Evolutionary conservation across 2,113 vertebrate genomes (phyloP).

Genomic region (Pollachius pollachius): DNA sequence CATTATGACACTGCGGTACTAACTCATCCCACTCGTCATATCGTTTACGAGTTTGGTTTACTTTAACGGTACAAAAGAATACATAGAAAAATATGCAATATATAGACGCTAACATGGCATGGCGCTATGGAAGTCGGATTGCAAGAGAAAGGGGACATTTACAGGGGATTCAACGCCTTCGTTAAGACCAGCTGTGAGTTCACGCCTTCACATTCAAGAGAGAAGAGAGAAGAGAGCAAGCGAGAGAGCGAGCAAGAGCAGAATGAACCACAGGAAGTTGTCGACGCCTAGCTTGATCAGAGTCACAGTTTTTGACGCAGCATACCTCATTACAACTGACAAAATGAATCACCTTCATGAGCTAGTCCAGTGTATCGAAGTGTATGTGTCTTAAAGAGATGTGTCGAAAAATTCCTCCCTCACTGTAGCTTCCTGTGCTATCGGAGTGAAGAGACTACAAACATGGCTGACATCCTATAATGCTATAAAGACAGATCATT

Average conservation of each 20-base stretch:
- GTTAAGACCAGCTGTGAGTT: conserved; percentile 40
- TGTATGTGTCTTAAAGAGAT: conserved; percentile 25
- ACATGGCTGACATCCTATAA: background rate
- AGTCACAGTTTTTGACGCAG: conserved; percentile 60
- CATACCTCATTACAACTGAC: conserved; percentile 44
- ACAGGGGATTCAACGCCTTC: conserved; percentile 23
- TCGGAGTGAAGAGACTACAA: conserved; percentile 33
- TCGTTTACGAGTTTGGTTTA: conserved; percentile 18
- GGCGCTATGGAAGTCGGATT: background rate
- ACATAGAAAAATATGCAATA: conserved; percentile 70
- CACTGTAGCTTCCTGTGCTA: conserved; percentile 33
- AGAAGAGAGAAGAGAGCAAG: conserved; percentile 27
- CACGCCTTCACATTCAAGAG: conserved; percentile 60
- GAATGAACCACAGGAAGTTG: conserved; percentile 6
- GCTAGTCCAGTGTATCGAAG: conserved; percentile 59
- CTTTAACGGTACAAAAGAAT: conserved; percentile 38
- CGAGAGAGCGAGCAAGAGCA: background rate
- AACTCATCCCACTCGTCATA: conserved; percentile 35
- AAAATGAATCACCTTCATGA: conserved; percentile 11
- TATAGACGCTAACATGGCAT: conserved; percentile 38
- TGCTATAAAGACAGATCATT: background rate
- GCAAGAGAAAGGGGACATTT: background rate
- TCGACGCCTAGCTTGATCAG: conserved; percentile 22
- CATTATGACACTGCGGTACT: conserved; percentile 49
- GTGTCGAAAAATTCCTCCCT: conserved; percentile 5